A percentile compares a stretch with the other conserved stretches of the same genome.
These are phyloP conservation scores for Drosophila elegans DNA, from an alignment of 1,140 invertebrate genomes.

Conservation along the genomic window DNA sequence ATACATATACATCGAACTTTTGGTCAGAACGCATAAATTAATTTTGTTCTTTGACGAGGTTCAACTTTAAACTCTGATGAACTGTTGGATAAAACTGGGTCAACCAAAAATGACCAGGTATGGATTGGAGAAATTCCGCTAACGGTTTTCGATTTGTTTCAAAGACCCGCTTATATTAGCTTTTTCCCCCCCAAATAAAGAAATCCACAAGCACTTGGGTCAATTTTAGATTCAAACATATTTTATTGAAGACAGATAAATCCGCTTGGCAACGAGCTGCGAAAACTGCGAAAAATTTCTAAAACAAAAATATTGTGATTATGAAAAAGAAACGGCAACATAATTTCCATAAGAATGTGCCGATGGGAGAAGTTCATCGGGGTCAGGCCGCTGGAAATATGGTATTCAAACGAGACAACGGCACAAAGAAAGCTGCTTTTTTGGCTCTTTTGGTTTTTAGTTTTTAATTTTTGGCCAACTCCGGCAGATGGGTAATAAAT, in stretches of 20 bases:
- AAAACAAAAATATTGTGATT: not conserved
- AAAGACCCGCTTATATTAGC: not conserved
- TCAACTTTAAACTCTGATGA: not conserved
- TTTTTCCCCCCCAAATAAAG: not conserved
- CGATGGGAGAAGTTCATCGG: slow-evolving; percentile 59
- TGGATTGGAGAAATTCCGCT: not conserved
- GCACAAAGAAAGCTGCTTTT: slow-evolving; percentile 48
- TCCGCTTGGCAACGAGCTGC: slow-evolving; percentile 52
- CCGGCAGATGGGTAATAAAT: slow-evolving; percentile 63
- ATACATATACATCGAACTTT: too few species aligned
- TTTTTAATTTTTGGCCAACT: slow-evolving; percentile 1
- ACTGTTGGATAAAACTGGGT: slow-evolving; percentile 18
- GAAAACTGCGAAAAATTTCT: slow-evolving; percentile 11
- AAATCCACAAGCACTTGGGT: slow-evolving; percentile 26
- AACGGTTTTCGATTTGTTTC: slow-evolving; percentile 4
- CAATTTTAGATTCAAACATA: slow-evolving; percentile 16
- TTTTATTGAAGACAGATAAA: slow-evolving; percentile 18
- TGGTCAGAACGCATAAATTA: slow-evolving; percentile 3
- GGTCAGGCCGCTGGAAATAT: slow-evolving; percentile 57
- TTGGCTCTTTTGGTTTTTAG: not conserved
- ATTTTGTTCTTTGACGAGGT: not conserved
- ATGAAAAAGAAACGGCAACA: slow-evolving; percentile 18
- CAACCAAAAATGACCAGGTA: not conserved
- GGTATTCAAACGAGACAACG: slow-evolving; percentile 39
- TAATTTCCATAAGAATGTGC: slow-evolving; percentile 72